phyloP scores from a whole-genome alignment of 2,888 invertebrate species.

The Cerceris rybyensis region DNA sequence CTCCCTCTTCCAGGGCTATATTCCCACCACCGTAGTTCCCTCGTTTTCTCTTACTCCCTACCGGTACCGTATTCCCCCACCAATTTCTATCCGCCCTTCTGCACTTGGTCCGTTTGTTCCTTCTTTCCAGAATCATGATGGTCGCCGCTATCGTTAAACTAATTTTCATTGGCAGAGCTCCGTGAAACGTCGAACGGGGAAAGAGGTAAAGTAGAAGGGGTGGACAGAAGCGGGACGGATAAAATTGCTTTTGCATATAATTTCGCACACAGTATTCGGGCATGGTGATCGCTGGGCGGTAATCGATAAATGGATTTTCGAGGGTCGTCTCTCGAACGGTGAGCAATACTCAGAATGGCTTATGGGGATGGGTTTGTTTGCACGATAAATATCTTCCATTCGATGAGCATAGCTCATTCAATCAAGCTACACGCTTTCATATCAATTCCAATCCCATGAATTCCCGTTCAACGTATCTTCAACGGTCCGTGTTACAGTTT shows the following conservation, averaged over 20 bases:
- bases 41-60: constrained; percentile 14
- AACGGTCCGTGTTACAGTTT: constrained; percentile 23
- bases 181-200: neutral
- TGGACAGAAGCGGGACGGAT: constrained; percentile 10
- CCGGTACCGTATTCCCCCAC: constrained; percentile 21
- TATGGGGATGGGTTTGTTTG: constrained; percentile 67
- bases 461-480: constrained; percentile 27
- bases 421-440: constrained; percentile 65
- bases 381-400: constrained; percentile 71
- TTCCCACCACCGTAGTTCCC: neutral
- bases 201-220: neutral
- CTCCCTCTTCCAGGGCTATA: constrained; percentile 18
- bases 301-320: constrained; percentile 69
- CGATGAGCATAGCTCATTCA: constrained; percentile 71
- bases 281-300: constrained; percentile 43
- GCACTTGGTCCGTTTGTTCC: constrained; percentile 14
- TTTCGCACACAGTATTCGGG: constrained; percentile 61
- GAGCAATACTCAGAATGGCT: constrained; percentile 40
- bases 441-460: constrained; percentile 62
- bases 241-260: constrained; percentile 52
- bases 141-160: constrained; percentile 23
- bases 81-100: constrained; percentile 9
- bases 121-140: constrained; percentile 14
- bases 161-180: constrained; percentile 23
- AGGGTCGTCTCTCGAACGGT: constrained; percentile 41